These are phyloP conservation scores for Vanacampus margaritifer DNA, from an alignment of 2,113 vertebrate species.

Conservation along the genomic window DNA sequence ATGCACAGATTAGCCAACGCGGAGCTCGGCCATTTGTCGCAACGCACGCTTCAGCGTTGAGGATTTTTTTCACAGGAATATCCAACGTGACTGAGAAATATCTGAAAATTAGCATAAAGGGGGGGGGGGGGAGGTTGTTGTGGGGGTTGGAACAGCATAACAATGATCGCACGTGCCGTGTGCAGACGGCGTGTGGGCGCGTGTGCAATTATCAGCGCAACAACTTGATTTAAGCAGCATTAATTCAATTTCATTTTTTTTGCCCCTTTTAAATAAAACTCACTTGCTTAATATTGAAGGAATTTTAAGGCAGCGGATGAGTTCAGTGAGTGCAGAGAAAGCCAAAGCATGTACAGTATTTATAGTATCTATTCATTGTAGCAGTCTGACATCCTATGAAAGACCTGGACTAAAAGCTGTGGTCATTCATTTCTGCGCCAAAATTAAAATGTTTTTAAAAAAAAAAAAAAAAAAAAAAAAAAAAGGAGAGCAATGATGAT, in stretches of 20 bases:
- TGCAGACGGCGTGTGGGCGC: conserved; percentile 34
- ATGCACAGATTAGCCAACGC: conserved; percentile 61
- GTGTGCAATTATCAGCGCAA: conserved; percentile 30
- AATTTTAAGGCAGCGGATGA: conserved; percentile 42
- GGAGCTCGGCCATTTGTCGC: conserved; percentile 11
- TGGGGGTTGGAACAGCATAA: neutral
- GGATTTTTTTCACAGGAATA: conserved; percentile 37
- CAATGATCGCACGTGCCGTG: neutral
- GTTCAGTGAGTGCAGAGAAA: conserved; percentile 44
- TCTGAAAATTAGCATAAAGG: conserved; percentile 21
- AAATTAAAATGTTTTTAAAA: no score
- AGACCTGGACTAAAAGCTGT: neutral
- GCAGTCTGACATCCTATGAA: neutral
- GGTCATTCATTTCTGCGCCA: no score
- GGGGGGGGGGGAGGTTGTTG: no score
- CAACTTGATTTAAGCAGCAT: conserved; percentile 47
- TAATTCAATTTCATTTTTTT: conserved; percentile 42
- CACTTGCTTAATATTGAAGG: conserved; percentile 41
- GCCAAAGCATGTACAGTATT: neutral
- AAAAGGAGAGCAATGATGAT: no score
- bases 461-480: no score
- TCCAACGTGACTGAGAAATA: conserved; percentile 56
- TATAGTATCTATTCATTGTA: no score
- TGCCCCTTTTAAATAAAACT: conserved; percentile 32
- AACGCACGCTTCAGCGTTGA: conserved; percentile 25